Base-by-base conservation (phyloP, 2,113 vertebrate genomes). In the Psilopogon haemacephalus region DNA sequence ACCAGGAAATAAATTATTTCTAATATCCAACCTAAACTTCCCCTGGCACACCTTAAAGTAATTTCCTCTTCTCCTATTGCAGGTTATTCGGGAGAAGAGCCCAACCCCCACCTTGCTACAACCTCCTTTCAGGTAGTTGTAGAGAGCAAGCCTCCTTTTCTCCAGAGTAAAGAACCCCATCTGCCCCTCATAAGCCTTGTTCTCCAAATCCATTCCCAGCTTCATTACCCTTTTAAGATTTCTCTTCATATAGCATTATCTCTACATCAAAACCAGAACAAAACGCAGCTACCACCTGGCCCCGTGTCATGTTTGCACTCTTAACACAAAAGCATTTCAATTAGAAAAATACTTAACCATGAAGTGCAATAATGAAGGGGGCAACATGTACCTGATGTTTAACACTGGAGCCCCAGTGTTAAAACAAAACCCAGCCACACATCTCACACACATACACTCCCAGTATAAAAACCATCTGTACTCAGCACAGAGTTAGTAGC, bases 401-500 rank as follows among this genome's bases (percentile, higher is more conserved):
- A 94, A 76, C 14, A 65, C 50, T 33, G 28, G 12, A 1, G 0
- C 56, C 13, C 13, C 7, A 55, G 6, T 27, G 28, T 38, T 73
- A 78, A 84, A 72, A 37, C 48, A 82, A 52, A 68, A 65, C 63
- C 32, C 3, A 76, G 37, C 40, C 40, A 16, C 32, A 35, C n/a
- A 30, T 70, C 33, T 76, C 38, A 67, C 21, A 85, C 44, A 83
- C 65, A 76, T 9, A 59, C 44, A 44, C 16, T 69, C n/a, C 48
- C 63, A 60, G 28, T 73, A 79, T 59, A 77, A 93, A 91, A 77
- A 15, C 67, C 55, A 91, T 77, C 83, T 93, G 83, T 84, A 54
- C 63, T 89, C 72, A 70, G 64, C 42, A 73, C 6, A 52, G 35
- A 44, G 50, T 73, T 78, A 67, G 94, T 95, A 95, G 91, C 71